phyloP scores from a whole-genome alignment of 1,140 invertebrate genomes.

The Pollicipes pollicipes region DNA sequence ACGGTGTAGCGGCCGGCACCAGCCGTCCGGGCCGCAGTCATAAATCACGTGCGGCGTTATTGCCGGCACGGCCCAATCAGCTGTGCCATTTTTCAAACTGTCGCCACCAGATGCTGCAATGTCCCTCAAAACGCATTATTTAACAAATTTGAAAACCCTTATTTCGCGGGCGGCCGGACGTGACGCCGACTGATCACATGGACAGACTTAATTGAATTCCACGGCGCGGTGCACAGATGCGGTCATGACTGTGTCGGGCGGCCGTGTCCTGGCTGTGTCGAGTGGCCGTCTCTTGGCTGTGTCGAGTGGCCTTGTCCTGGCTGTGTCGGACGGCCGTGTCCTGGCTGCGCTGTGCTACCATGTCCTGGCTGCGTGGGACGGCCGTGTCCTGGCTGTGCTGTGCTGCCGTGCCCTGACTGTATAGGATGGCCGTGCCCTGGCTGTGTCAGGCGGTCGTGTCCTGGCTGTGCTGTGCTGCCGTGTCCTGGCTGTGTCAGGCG shows the following conservation, averaged over 20 bases:
- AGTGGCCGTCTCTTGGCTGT: too few species aligned
- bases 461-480: too few species aligned
- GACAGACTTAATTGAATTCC: neutral
- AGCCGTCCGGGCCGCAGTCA: neutral
- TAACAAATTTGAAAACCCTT: neutral
- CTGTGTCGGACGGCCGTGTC: too few species aligned
- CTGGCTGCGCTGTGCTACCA: too few species aligned
- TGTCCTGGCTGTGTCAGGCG: too few species aligned
- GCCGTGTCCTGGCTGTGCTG: too few species aligned
- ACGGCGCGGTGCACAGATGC: neutral
- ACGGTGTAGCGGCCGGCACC: neutral
- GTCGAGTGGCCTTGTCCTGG: neutral
- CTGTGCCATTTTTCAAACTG: neutral
- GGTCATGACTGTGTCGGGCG: too few species aligned
- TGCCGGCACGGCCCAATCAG: neutral
- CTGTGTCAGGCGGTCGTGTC: too few species aligned
- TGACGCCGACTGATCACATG: neutral
- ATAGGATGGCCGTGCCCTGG: too few species aligned
- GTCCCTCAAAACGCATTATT: conserved; percentile 1
- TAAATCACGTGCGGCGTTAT: neutral
- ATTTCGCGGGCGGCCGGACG: neutral
- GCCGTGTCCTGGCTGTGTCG: too few species aligned
- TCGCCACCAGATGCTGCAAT: neutral
- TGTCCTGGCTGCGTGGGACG: too few species aligned
- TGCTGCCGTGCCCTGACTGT: too few species aligned